phyloP scores from a whole-genome alignment of 2,888 invertebrate genomes.

The Metallyticus violacea region DNA sequence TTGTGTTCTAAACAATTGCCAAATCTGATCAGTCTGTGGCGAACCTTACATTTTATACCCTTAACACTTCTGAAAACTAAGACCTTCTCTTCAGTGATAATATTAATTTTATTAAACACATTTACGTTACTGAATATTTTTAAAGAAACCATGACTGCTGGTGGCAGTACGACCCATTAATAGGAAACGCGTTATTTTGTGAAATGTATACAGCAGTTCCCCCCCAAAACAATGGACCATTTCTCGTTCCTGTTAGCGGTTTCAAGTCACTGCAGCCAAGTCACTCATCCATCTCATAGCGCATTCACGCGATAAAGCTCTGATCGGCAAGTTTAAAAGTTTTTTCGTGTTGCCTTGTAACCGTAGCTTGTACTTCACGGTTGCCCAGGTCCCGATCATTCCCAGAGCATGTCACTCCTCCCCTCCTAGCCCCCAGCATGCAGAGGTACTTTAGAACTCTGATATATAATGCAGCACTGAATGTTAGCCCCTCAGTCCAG shows the following conservation, averaged over 20 bases:
- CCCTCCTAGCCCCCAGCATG: too few species aligned
- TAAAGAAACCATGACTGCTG: too few species aligned
- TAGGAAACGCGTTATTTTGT: neutral
- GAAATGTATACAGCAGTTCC: too few species aligned
- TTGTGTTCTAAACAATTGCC: too few species aligned
- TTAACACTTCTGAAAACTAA: too few species aligned
- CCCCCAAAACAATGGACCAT: neutral
- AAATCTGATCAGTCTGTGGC: too few species aligned
- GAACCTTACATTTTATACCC: too few species aligned
- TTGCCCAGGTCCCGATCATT: neutral
- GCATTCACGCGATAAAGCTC: neutral
- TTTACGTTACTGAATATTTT: too few species aligned
- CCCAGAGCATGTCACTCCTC: neutral
- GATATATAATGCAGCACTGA: neutral
- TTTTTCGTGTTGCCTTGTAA: slow-evolving; percentile 8
- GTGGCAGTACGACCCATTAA: too few species aligned
- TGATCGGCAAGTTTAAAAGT: slow-evolving; percentile 10
- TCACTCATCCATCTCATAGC: neutral
- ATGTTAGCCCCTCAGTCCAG: neutral
- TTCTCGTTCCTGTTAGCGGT: neutral
- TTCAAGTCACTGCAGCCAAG: neutral
- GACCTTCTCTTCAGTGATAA: too few species aligned
- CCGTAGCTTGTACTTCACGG: neutral
- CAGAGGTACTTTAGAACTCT: neutral
- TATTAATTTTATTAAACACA: too few species aligned